These are phyloP conservation scores for Abscondita cerata DNA, from an alignment of 2,888 invertebrate genomes.

Conservation along the genomic window DNA sequence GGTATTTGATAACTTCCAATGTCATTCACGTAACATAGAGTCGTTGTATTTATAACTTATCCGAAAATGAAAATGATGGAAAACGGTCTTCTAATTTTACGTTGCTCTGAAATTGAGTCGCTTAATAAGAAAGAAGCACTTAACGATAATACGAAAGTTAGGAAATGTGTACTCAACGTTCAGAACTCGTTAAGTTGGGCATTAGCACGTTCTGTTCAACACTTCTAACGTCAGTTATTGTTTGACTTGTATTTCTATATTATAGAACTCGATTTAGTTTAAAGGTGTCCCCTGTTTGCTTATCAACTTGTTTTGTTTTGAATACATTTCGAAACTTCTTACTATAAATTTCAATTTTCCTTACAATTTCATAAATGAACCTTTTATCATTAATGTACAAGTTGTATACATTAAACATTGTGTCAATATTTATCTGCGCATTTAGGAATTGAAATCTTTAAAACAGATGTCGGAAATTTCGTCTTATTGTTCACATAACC, in stretches of 20 bases:
- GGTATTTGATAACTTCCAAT: no score
- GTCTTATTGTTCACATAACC: no score
- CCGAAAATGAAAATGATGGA: no score
- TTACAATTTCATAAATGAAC: background rate
- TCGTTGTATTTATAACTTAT: no score
- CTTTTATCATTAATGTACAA: constrained; percentile 7
- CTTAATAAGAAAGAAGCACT: constrained; percentile 29
- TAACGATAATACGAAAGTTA: constrained; percentile 33
- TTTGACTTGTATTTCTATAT: constrained; percentile 36
- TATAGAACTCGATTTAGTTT: constrained; percentile 27
- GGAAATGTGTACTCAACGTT: constrained; percentile 31
- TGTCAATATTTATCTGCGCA: no score
- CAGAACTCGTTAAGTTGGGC: constrained; percentile 34
- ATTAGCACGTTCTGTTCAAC: constrained; percentile 32
- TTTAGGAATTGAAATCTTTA: no score
- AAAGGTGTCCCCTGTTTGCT: constrained; percentile 20
- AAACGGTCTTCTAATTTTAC: no score
- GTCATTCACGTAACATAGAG: no score
- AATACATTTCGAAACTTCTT: constrained; percentile 17
- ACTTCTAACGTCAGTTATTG: constrained; percentile 28
- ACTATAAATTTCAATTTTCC: constrained; percentile 9
- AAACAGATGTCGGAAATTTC: no score
- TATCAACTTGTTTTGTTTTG: constrained; percentile 17
- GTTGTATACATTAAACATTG: no score
- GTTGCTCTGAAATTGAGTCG: constrained; percentile 22